Evolutionary conservation across 2,113 vertebrate genomes (phyloP).

Genomic region (Tyto alba): DNA sequence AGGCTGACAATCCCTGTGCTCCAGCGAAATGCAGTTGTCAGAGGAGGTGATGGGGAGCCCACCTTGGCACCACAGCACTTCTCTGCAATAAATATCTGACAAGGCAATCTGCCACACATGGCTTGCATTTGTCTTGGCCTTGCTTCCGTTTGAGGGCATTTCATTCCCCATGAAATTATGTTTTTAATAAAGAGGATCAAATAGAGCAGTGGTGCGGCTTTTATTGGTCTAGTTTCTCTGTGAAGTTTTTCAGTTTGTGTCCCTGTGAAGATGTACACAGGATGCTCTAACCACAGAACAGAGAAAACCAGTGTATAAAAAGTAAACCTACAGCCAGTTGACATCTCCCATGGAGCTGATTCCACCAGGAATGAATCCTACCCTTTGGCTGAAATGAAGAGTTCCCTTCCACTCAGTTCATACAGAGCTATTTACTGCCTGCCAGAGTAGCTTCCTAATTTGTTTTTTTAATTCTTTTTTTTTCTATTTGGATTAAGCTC

Average conservation of each 20-base stretch:
- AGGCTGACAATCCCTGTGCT: not conserved
- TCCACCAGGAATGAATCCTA: not conserved
- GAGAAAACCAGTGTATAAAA: not conserved
- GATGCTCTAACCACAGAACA: not conserved
- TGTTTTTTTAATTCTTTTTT: not conserved
- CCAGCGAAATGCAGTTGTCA: not conserved
- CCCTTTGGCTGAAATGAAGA: not conserved
- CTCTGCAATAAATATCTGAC: not conserved
- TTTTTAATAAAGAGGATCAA: not conserved
- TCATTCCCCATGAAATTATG: not conserved
- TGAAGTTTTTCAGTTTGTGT: not conserved
- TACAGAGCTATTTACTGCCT: not conserved
- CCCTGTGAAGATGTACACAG: not conserved
- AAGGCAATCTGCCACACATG: not conserved
- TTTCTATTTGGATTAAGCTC: not conserved
- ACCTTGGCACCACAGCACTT: not conserved
- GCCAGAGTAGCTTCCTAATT: not conserved
- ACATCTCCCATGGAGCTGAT: rapidly evolving
- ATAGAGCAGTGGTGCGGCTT: not conserved
- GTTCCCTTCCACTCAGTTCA: not conserved
- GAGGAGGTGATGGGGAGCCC: not conserved
- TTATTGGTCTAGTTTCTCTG: not conserved
- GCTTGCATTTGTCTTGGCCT: not conserved
- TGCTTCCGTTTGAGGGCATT: not conserved
- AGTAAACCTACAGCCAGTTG: not conserved